phyloP scores from a whole-genome alignment of 2,797 vertebrate genomes.

The Oreonectes daqikongensis region DNA sequence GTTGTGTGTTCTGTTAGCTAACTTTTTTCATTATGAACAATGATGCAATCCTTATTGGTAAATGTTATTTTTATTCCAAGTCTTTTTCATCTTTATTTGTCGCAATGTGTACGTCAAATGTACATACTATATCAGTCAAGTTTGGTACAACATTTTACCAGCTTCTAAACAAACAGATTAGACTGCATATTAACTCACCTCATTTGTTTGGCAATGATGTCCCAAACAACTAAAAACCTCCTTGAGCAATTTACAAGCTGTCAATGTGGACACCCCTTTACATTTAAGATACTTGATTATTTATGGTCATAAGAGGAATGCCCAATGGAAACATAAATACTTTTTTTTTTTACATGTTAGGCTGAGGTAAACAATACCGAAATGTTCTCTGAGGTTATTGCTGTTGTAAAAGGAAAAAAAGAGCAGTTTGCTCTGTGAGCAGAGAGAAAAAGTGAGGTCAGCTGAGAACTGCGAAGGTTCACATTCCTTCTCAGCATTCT shows the following conservation, averaged over 20 bases:
- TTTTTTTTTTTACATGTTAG: conserved; percentile 9
- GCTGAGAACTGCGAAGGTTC: conserved; percentile 65
- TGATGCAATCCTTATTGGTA: no score
- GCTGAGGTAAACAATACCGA: conserved; percentile 17
- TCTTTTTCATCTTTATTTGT: no score
- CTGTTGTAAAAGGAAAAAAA: conserved; percentile 39
- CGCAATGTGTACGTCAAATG: no score
- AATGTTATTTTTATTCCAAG: no score
- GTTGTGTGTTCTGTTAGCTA: neutral
- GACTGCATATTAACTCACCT: no score
- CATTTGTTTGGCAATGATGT: neutral
- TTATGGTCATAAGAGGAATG: neutral
- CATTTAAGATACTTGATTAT: neutral
- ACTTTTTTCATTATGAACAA: no score
- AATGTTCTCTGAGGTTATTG: conserved; percentile 52
- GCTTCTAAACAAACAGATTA: no score
- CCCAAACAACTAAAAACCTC: neutral
- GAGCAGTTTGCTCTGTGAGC: conserved; percentile 23
- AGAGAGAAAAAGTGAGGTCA: conserved; percentile 46
- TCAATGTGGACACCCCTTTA: neutral
- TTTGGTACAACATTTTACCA: no score
- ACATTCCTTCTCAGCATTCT: conserved; percentile 63
- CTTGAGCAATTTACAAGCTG: neutral
- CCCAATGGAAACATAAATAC: conserved; percentile 22
- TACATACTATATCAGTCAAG: no score